phyloP scores from a whole-genome alignment of 2,797 vertebrate genomes.

The Lacerta viridis region DNA sequence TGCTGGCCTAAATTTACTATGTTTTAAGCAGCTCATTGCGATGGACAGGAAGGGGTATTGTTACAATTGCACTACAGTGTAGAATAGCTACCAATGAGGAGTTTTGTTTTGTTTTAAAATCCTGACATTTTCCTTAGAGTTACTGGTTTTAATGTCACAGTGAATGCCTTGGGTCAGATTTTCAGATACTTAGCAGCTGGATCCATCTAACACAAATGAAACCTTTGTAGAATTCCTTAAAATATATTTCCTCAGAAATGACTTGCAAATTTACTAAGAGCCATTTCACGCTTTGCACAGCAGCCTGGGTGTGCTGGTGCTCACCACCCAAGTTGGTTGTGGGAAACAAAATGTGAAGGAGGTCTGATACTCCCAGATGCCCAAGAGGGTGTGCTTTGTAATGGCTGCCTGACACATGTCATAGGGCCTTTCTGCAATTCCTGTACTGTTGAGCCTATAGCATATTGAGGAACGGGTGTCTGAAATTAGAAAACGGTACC shows the following conservation, averaged over 20 bases:
- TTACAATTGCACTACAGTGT: not conserved
- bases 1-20: not conserved
- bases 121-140: not conserved
- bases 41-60: not conserved
- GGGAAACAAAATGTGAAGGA: not conserved
- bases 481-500: not conserved
- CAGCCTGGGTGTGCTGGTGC: not conserved
- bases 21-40: not conserved
- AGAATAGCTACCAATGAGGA: not conserved
- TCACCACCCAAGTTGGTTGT: not conserved
- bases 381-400: not conserved
- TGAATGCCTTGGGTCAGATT: not conserved
- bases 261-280: not conserved
- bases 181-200: not conserved
- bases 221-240: not conserved
- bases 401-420: not conserved
- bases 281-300: not conserved
- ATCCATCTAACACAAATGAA: not conserved
- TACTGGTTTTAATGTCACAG: not conserved
- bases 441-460: not conserved
- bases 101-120: not conserved
- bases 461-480: not conserved
- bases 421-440: not conserved
- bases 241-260: not conserved
- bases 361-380: not conserved